Conservation (phyloP, 1,140 invertebrate genomes). For the Augochlora pura region DNA sequence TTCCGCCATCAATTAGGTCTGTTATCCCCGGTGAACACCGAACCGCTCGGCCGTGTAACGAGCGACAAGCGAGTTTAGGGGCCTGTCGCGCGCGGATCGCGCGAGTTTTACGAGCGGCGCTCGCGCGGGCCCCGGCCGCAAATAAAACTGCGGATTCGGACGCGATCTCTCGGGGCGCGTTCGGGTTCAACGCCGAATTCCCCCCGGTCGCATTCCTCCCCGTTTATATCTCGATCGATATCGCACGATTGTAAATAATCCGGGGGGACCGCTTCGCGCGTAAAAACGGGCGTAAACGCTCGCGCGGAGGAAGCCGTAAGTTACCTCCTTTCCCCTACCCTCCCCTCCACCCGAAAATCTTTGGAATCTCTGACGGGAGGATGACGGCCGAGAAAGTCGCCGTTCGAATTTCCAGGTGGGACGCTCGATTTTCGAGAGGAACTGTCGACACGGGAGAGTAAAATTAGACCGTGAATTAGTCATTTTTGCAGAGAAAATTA, state of each 20-base stretch:
- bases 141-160: conserved; percentile 37
- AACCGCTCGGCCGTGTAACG: conserved; percentile 9
- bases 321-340: too few species aligned
- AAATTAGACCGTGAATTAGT: too few species aligned
- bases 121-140: neutral
- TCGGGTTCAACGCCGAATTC: conserved; percentile 25
- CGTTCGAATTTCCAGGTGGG: neutral
- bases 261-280: conserved; percentile 6
- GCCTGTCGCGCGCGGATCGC: conserved; percentile 26
- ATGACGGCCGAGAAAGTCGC: neutral
- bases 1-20: conserved; percentile 45
- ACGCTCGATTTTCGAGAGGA: neutral
- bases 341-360: neutral
- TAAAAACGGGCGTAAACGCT: conserved; percentile 35
- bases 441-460: too few species aligned
- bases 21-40: conserved; percentile 29
- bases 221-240: conserved; percentile 61
- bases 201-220: neutral
- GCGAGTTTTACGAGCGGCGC: conserved; percentile 42
- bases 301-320: neutral
- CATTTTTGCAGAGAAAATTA: too few species aligned
- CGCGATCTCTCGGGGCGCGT: conserved; percentile 21
- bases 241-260: conserved; percentile 60
- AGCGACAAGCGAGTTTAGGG: conserved; percentile 13
- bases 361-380: conserved; percentile 16